phyloP scores from a whole-genome alignment of 2,888 invertebrate genomes.

The Liposcelis brunnea region DNA sequence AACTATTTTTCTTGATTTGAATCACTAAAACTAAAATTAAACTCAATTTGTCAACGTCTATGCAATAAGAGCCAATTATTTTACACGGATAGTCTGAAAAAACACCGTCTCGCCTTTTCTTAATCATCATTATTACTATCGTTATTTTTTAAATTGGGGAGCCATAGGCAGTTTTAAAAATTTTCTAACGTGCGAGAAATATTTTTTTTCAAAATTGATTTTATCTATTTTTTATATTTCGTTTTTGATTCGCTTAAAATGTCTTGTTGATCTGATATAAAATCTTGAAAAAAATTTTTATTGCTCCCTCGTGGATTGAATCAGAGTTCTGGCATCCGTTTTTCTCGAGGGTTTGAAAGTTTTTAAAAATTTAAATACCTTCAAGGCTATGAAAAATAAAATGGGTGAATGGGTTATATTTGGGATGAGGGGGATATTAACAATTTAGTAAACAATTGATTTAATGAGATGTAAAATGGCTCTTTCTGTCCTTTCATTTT shows the following conservation, averaged over 20 bases:
- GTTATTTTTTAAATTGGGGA: not conserved
- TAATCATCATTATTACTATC: not conserved
- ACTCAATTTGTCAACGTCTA: conserved; percentile 1
- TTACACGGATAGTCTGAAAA: not conserved
- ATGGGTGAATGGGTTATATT: not conserved
- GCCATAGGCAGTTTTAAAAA: not conserved
- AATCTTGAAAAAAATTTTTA: no score
- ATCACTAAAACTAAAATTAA: not conserved
- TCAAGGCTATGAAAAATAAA: not conserved
- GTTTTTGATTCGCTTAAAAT: no score
- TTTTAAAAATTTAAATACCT: no score
- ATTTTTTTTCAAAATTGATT: no score
- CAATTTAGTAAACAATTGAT: not conserved
- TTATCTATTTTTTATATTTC: no score
- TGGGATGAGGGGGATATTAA: not conserved
- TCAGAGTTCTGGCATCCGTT: no score
- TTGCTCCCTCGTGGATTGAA: no score
- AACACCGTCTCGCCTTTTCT: conserved; percentile 3
- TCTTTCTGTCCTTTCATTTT: no score
- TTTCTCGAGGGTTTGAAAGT: no score
- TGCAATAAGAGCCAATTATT: conserved; percentile 15
- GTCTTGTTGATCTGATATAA: no score
- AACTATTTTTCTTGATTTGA: not conserved
- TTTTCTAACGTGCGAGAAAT: no score
- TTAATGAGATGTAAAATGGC: no score